Percentiles rank a stretch among this genome's conserved stretches.
Conservation (phyloP, 92 coral and sea anemone genomes). For the Parazoanthus atlanticus region DNA sequence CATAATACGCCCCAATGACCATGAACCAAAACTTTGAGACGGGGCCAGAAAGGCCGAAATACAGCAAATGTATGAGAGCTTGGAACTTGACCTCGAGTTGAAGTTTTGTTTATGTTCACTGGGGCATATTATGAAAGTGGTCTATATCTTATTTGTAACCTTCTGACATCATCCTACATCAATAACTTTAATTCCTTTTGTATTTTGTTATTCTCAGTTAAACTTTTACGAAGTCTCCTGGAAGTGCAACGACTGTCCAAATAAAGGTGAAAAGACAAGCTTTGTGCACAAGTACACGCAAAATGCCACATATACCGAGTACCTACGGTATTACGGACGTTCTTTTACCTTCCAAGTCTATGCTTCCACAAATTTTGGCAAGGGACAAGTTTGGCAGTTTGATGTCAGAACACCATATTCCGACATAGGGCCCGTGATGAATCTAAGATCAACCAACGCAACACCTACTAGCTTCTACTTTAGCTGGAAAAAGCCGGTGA, state of each 20-base stretch:
- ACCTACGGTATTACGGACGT: constrained; percentile 3
- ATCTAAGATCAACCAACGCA: neutral
- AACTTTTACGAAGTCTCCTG: neutral
- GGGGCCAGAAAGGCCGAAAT: too few relatives aligned
- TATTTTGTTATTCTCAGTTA: neutral
- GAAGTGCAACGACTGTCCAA: constrained; percentile 30
- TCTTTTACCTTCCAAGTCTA: neutral
- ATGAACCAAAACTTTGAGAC: too few relatives aligned
- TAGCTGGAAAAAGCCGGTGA: constrained; percentile 7
- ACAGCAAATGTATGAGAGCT: too few relatives aligned
- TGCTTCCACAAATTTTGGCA: constrained; percentile 10
- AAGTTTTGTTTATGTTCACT: too few relatives aligned
- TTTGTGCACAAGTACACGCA: neutral
- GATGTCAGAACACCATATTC: neutral
- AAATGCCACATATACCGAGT: neutral
- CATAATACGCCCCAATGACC: too few relatives aligned
- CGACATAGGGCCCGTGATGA: constrained; percentile 2
- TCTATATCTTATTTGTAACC: too few relatives aligned
- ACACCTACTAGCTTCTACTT: constrained; percentile 25
- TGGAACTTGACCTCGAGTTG: too few relatives aligned
- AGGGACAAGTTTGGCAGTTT: constrained; percentile 11
- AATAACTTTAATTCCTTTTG: neutral
- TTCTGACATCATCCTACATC: too few relatives aligned
- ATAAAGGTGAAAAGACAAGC: neutral
- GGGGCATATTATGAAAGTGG: too few relatives aligned